Conservation (phyloP, 2,113 vertebrate species). For the Calyptomena viridis region DNA sequence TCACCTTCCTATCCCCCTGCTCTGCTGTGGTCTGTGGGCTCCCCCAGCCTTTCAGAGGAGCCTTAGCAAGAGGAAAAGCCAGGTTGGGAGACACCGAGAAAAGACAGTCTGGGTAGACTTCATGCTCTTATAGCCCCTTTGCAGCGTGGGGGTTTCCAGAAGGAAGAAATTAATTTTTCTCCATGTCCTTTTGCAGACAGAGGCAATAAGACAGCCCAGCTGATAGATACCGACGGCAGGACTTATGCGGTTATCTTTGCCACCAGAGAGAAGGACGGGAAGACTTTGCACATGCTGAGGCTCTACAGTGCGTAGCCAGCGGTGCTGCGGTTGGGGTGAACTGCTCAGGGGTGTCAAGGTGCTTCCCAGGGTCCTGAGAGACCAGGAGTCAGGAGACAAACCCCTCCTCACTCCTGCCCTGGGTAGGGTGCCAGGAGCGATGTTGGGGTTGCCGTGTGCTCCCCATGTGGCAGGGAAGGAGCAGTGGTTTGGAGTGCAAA, state of each 20-base stretch:
- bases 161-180: neutral
- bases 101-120: accelerated
- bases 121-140: neutral
- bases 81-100: neutral
- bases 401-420: neutral
- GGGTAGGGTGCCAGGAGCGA: accelerated
- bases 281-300: neutral
- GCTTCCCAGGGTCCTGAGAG: neutral
- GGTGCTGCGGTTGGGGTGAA: accelerated
- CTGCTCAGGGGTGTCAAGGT: neutral
- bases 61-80: neutral
- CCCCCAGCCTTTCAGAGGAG: neutral
- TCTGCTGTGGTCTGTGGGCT: neutral
- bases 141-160: neutral
- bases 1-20: accelerated
- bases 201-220: neutral
- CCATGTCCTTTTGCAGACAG: neutral
- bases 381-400: too few relatives aligned
- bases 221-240: neutral
- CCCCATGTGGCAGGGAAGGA: neutral
- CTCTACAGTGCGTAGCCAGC: conserved; percentile 45
- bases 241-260: neutral
- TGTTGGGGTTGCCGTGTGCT: neutral
- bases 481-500: neutral
- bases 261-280: neutral